A percentile compares a stretch with the other conserved stretches of the same genome.
These are phyloP conservation scores for Dasypogon diadema DNA, from an alignment of 2,888 invertebrate genomes.

Conservation along the genomic window DNA sequence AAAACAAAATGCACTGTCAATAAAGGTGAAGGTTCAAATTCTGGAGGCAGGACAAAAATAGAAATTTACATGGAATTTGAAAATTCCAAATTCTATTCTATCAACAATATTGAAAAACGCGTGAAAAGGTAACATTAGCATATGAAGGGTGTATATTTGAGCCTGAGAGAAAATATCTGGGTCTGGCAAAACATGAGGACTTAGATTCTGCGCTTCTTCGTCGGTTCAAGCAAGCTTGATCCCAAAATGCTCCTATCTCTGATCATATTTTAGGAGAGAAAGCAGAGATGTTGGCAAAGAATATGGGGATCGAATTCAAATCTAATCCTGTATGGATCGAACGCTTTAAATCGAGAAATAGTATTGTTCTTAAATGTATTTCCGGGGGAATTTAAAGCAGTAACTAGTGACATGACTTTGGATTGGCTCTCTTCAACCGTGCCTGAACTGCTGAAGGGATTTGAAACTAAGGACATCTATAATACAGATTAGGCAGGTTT, in stretches of 20 bases:
- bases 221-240: not conserved
- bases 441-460: not conserved
- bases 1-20: not conserved
- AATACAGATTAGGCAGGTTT: not conserved
- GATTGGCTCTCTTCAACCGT: not conserved
- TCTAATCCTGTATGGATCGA: conserved; percentile 1
- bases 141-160: not conserved
- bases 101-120: conserved; percentile 1
- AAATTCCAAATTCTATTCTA: conserved; percentile 6
- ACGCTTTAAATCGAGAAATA: not conserved
- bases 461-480: conserved; percentile 4
- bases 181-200: not conserved
- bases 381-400: conserved; percentile 1
- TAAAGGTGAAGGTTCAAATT: not conserved
- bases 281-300: not conserved
- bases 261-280: not conserved
- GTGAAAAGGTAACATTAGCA: not conserved
- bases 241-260: conserved; percentile 2
- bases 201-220: conserved; percentile 9
- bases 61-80: not conserved
- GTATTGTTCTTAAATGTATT: conserved; percentile 4
- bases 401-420: not conserved
- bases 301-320: conserved; percentile 2
- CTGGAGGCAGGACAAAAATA: not conserved
- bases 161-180: not conserved